Conservation (phyloP, 2,888 invertebrate genomes). For the Acrobasis consociella region DNA sequence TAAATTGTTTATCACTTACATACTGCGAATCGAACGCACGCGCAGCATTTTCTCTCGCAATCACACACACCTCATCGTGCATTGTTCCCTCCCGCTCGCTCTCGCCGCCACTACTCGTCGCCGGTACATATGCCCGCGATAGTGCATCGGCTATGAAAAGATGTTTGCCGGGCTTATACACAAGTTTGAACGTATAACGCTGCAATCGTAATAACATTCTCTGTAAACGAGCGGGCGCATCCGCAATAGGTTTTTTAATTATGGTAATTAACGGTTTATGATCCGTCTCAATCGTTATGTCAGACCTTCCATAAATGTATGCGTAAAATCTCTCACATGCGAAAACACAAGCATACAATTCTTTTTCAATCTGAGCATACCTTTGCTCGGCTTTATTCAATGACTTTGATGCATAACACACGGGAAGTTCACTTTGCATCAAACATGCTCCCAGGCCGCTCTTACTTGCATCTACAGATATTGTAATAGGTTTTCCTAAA, state of each 20-base stretch:
- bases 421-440: slow-evolving; percentile 31
- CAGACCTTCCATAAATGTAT: slow-evolving; percentile 29
- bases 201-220: slow-evolving; percentile 30
- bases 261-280: slow-evolving; percentile 28
- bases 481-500: slow-evolving; percentile 27
- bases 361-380: slow-evolving; percentile 26
- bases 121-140: slow-evolving; percentile 27
- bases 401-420: slow-evolving; percentile 34
- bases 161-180: slow-evolving; percentile 31
- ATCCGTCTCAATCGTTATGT: slow-evolving; percentile 25
- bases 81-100: slow-evolving; percentile 18
- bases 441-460: slow-evolving; percentile 35
- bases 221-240: slow-evolving; percentile 27
- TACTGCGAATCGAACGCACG: background rate
- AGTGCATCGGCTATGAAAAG: slow-evolving; percentile 35
- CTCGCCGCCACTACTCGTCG: background rate
- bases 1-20: slow-evolving; percentile 29
- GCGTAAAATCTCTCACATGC: slow-evolving; percentile 33
- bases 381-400: slow-evolving; percentile 30
- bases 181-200: slow-evolving; percentile 22
- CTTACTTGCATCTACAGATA: slow-evolving; percentile 32
- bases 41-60: slow-evolving; percentile 17
- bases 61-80: slow-evolving; percentile 26
- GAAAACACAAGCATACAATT: slow-evolving; percentile 33
- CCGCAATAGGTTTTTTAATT: slow-evolving; percentile 27